Evolutionary conservation across 2,113 vertebrate species (phyloP), one percentile per base, ranked within the genome.

Genomic region (Solea solea): DNA sequence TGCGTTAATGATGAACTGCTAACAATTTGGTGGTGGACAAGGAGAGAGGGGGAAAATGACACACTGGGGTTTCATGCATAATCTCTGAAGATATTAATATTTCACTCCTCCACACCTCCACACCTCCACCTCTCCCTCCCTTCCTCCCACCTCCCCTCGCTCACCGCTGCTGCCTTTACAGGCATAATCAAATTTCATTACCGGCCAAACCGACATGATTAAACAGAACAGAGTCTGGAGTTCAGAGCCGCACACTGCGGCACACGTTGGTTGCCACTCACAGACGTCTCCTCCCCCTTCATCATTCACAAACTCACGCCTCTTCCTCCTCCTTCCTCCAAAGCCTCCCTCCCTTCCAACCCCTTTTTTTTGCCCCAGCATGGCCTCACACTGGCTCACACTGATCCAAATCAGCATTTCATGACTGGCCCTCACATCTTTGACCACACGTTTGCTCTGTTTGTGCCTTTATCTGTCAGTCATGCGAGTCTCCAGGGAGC

Each of bases 181-280:
- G 96, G 94, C 96, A 94, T 98, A 97, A 98, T 99, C 96, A 98
- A 97, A 98, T 97, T 97, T 98, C 96, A 97, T 97, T 97, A 98
- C 95, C 94, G 94, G 94, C 93, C 94, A 86, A 95, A 95, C 94
- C 95, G 93, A 96, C 94, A 95, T 98, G 97, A 98, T 98, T 98
- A 98, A 99, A 97, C 95, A 95, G 94, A 96, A 96, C 95, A 96
- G 94, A 94, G 94, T 95, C 92, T 40, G 90, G 93, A 91, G 94
- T 95, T 94, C 93, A 86, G 71, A 80, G 80, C 66, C 76, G 74
- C 83, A 81, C 72, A 76, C 84, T 72, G 86, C 67, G 69, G 84
- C 84, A 80, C 88, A 88, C 78, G 74, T 78, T 63, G 74, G 80
- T 80, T 90, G 83, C 82, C 89, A 88, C 67, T 91, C 86, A 80